Evolutionary conservation across 2,797 vertebrate genomes (phyloP).

Genomic region (Potorous gilbertii): DNA sequence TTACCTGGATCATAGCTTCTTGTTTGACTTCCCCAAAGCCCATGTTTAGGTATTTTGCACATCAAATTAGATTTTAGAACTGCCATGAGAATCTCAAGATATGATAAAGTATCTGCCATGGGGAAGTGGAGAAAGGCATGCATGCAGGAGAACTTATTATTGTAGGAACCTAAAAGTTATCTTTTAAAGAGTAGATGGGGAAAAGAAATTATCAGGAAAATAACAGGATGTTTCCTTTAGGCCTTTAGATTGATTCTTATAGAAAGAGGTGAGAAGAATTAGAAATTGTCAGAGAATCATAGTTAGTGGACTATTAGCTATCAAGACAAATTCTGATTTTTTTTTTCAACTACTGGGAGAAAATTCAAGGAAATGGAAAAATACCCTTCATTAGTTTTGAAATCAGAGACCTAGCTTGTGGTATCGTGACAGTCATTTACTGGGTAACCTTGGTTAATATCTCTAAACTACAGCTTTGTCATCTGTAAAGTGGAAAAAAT

Average conservation of each 20-base stretch:
- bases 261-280: accelerated
- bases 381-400: not conserved
- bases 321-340: not conserved
- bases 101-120: accelerated
- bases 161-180: accelerated
- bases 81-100: not conserved
- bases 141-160: accelerated
- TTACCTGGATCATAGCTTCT: accelerated
- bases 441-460: not conserved
- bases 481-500: not conserved
- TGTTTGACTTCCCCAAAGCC: accelerated
- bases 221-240: accelerated
- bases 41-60: accelerated
- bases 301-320: not conserved
- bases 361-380: too few species aligned
- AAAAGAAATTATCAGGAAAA: not conserved
- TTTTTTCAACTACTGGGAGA: not conserved
- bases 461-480: not conserved
- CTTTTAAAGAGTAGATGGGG: not conserved
- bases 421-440: not conserved
- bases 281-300: not conserved
- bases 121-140: accelerated
- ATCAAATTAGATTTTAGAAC: accelerated
- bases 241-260: accelerated
- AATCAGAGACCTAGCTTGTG: not conserved